Percentiles rank a stretch among this genome's conserved stretches.
Conservation (phyloP, 2,888 invertebrate genomes). For the Apodemia duryi region DNA sequence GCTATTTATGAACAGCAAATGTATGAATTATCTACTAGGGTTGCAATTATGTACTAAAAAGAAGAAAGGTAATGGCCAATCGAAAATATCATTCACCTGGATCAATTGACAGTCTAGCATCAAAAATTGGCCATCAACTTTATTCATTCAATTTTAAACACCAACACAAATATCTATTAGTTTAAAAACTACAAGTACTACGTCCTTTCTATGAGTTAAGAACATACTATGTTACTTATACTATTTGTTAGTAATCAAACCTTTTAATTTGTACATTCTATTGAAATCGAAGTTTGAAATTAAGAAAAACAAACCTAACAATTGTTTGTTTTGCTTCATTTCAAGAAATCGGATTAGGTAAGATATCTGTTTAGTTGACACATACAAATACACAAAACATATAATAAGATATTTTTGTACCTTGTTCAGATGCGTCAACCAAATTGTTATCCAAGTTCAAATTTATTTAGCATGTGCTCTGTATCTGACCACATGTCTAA, state of each 20-base stretch:
- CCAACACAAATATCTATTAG: constrained; percentile 4
- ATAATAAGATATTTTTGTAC: too few species aligned
- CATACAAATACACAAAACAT: too few species aligned
- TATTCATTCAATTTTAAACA: neutral
- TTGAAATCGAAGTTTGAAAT: too few species aligned
- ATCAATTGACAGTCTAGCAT: neutral
- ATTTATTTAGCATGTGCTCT: too few species aligned
- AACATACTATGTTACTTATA: neutral
- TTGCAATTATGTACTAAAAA: neutral
- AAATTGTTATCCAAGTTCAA: too few species aligned
- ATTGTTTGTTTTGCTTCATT: too few species aligned
- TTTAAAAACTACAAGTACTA: neutral
- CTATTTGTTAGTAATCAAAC: constrained; percentile 9
- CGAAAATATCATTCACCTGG: neutral
- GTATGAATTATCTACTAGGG: constrained; percentile 15
- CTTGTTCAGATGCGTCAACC: too few species aligned
- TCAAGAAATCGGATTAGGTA: too few species aligned
- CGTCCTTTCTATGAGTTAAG: neutral
- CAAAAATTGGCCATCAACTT: neutral
- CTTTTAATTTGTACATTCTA: neutral
- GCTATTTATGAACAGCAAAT: constrained; percentile 8
- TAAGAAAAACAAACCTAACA: too few species aligned
- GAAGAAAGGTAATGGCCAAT: neutral
- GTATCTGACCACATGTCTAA: too few species aligned
- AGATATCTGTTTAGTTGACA: too few species aligned